Evolutionary conservation across 1,140 invertebrate genomes (phyloP), one percentile per base, ranked within the genome.

Genomic region (Heliothis subflexa): DNA sequence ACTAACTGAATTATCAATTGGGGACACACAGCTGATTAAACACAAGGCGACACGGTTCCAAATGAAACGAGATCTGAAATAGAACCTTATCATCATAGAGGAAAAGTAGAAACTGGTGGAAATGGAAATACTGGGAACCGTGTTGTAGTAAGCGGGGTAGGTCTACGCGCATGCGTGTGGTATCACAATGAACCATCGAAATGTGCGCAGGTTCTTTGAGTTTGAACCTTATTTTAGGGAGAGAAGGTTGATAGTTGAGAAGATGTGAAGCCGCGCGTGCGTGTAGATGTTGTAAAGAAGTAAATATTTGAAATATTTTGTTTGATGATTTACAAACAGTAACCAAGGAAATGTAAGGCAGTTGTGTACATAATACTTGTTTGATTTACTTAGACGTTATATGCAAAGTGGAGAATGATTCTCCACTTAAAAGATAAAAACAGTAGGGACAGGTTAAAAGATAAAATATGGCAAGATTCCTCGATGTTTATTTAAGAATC

Each of bases 1-100:
- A 81, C 89, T 88, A 92, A 93, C 92, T 92, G 85, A 93, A 93
- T 93, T 92, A 92, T 93, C 91, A 91, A 90, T 88, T 84, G 88
- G 86, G 88, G 88, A 72, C 88, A 81, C 74, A 89, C 92, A 93
- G 91, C 92, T 93, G 92, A 91, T 92, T 87, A 93, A 90, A 93
- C 86, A 89, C 84, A 84, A 83, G 71, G 80, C 75, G 70, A 84
- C 88, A 92, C 78, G 80, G 86, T 91, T 87, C 83, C 76, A 83
- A 81, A 74, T 78, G 52, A 57, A 59, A 72, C 25, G 64, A 79
- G 62, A 83, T 78, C 54, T 82, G 59, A 79, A 88, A 91, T 81
- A 50, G 80, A 82, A 89, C 90, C 85, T 87, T 92, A 87, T 70
- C 40, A 47, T 52, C 59, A 68, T 62, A 28, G 72, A 59, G 16